Evolutionary conservation across 2,888 invertebrate genomes (phyloP).

Genomic region (Gibbula magus): DNA sequence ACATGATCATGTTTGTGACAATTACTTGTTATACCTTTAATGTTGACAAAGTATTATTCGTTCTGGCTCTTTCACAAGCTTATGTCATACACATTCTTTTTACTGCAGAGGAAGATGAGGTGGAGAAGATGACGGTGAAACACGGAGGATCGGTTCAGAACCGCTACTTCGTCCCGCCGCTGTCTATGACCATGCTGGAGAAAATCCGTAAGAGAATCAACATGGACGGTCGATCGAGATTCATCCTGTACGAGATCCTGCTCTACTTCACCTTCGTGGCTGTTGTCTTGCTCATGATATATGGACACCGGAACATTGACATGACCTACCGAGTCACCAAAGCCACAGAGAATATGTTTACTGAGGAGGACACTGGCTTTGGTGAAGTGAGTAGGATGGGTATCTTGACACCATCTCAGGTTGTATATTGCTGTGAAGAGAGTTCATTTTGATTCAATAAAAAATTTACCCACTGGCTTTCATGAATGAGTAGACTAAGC

Average conservation of each 20-base stretch:
- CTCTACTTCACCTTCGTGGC: slow-evolving; percentile 51
- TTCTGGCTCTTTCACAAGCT: no score
- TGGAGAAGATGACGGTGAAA: not conserved
- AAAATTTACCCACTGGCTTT: no score
- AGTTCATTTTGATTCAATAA: no score
- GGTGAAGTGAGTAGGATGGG: not conserved
- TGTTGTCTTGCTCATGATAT: slow-evolving; percentile 46
- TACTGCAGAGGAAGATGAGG: not conserved
- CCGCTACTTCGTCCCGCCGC: slow-evolving; percentile 29
- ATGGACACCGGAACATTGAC: slow-evolving; percentile 47
- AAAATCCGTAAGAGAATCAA: slow-evolving; percentile 45
- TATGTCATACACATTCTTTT: not conserved
- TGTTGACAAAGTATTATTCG: no score
- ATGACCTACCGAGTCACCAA: slow-evolving; percentile 41
- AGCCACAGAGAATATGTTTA: slow-evolving; percentile 47
- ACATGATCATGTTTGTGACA: no score
- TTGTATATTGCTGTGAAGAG: no score
- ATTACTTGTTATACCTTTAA: no score
- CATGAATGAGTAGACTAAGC: no score
- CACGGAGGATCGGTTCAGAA: not conserved
- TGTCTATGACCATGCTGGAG: slow-evolving; percentile 37
- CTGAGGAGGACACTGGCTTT: not conserved
- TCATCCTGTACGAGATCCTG: slow-evolving; percentile 48
- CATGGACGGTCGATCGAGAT: slow-evolving; percentile 46
- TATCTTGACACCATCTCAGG: no score